A percentile compares a stretch with the other conserved stretches of the same genome.
phyloP scores from a whole-genome alignment of 2,113 vertebrate genomes.

The Crypturellus undulatus region DNA sequence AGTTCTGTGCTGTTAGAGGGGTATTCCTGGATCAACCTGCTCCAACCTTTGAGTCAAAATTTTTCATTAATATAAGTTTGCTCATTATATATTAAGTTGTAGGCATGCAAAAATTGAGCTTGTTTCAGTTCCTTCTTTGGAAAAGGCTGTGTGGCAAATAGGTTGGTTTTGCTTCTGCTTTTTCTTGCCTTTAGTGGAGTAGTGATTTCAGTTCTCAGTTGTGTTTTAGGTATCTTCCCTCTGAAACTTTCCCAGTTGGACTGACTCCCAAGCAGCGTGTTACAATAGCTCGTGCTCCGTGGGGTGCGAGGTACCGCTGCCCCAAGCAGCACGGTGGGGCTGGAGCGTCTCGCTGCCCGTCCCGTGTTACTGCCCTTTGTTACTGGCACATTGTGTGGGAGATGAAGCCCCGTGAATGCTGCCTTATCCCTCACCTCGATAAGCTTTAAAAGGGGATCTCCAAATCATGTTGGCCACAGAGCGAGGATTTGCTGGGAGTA shows the following conservation, averaged over 20 bases:
- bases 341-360: constrained; percentile 45
- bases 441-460: constrained; percentile 74
- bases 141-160: not conserved
- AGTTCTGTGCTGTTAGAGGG: not conserved
- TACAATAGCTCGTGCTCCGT: not conserved
- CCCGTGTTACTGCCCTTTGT: constrained; percentile 41
- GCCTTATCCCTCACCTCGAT: constrained; percentile 69
- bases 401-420: constrained; percentile 56
- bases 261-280: not conserved
- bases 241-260: not conserved
- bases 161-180: not conserved
- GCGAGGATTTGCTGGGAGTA: constrained; percentile 67
- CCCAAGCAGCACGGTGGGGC: not conserved
- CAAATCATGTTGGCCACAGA: constrained; percentile 66
- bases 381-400: constrained; percentile 28
- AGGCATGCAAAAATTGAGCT: not conserved
- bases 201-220: not conserved
- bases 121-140: constrained; percentile 8
- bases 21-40: not conserved
- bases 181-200: not conserved
- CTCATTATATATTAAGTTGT: not conserved
- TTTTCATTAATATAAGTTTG: not conserved
- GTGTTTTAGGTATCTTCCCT: not conserved
- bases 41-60: constrained; percentile 21
- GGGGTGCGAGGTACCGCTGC: not conserved